Evolutionary conservation across 2,113 vertebrate genomes (phyloP), one percentile per base, ranked within the genome.

Genomic region (Malaclemys terrapin): DNA sequence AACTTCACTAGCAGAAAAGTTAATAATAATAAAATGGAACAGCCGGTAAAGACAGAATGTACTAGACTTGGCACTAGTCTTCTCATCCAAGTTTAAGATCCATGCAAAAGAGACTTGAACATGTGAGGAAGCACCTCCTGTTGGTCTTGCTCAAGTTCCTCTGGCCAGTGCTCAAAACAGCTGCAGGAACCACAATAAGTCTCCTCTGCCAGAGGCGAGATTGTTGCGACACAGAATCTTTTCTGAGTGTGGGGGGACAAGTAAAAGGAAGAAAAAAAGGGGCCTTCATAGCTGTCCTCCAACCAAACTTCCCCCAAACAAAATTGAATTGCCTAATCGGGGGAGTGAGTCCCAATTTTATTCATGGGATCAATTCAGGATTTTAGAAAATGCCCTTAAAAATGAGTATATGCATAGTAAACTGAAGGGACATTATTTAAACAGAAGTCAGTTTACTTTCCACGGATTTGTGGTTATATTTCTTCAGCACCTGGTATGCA

Each of bases 21-120:
- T 91, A 88, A 92, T 89, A 96, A 1, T 1, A 45, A 78, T 42
- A 72, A 82, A 90, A 93, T 59, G 87, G 65, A 72, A 72, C 92
- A 89, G 62, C 85, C 91, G 89, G 85, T 95, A 88, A 88, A 94
- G 85, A 49, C 59, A 81, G 89, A 96, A 93, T 80, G 85, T 35
- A 53, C 80, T 75, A 94, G 94, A 90, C 93, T 94, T 94, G 94
- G 85, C 90, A 84, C 80, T 0, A 0, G 10, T 85, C 53, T 86
- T 80, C 45, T 90, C 85, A 13, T 45, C 49, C 47, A 84, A 82
- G 90, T 82, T 91, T 96, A 90, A 83, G 93, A 84, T 75, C 35
- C 53, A 91, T 84, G 5, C 95, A 93, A 96, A 95, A 91, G 84
- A 50, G 75, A 20, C 80, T 94, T 93, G 94, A 95, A 94, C 8